Conservation (phyloP, 2,888 invertebrate species). For the Brachycybe producta region DNA sequence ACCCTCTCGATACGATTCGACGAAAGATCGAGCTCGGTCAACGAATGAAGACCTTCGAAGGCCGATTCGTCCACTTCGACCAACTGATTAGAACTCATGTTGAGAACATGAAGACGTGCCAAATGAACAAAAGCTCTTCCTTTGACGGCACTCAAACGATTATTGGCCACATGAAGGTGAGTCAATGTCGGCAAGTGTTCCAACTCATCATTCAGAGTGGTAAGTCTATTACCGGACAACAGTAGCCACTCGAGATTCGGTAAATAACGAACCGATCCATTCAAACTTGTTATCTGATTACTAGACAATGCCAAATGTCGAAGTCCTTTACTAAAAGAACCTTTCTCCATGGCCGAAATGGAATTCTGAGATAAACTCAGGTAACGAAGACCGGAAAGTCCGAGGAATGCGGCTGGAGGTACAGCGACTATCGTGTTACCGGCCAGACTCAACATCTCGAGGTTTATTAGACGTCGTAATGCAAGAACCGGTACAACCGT, state of each 20-base stretch:
- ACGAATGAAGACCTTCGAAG: slow-evolving; percentile 34
- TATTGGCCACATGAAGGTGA: slow-evolving; percentile 2
- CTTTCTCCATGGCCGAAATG: slow-evolving; percentile 63
- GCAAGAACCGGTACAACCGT: slow-evolving; percentile 39
- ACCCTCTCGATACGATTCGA: background rate
- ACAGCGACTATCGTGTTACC: slow-evolving; percentile 66
- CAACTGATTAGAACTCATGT: slow-evolving; percentile 59
- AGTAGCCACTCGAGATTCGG: slow-evolving; percentile 18
- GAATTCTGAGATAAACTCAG: slow-evolving; percentile 84
- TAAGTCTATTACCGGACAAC: slow-evolving; percentile 12
- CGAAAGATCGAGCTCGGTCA: slow-evolving; percentile 12
- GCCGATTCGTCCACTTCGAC: slow-evolving; percentile 52
- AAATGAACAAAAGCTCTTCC: slow-evolving; percentile 34
- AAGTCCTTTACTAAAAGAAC: slow-evolving; percentile 62
- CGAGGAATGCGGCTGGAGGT: slow-evolving; percentile 55
- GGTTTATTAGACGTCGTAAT: slow-evolving; percentile 22
- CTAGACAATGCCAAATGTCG: slow-evolving; percentile 77
- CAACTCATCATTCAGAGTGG: slow-evolving; percentile 4
- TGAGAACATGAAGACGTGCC: slow-evolving; percentile 59
- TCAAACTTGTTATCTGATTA: slow-evolving; percentile 53
- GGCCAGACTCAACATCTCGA: slow-evolving; percentile 65
- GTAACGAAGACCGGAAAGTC: slow-evolving; percentile 63
- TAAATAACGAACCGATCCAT: slow-evolving; percentile 34
- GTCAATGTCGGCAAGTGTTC: slow-evolving; percentile 4
- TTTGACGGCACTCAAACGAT: background rate